Percentiles rank a stretch among this genome's conserved stretches.
Evolutionary conservation across 2,797 vertebrate genomes (phyloP).

Genomic region (Centropyge bicolor): DNA sequence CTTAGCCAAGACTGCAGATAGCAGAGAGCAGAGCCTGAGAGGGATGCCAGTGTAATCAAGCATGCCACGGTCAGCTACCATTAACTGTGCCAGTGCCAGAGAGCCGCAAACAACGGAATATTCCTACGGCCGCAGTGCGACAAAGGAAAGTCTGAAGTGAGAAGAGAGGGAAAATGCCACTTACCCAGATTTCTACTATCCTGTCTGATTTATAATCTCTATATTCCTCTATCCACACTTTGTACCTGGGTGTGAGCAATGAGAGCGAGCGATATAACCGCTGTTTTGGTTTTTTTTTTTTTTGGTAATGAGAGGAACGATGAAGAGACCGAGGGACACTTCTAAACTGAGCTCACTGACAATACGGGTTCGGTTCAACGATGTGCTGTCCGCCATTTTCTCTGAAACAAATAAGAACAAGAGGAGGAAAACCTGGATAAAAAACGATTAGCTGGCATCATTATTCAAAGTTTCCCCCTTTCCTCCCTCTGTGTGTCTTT

Average conservation of each 20-base stretch:
- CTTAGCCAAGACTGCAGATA: constrained; percentile 77
- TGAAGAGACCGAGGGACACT: constrained; percentile 88
- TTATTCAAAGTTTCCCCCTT: constrained; percentile 88
- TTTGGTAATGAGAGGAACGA: constrained; percentile 81
- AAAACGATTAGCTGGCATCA: constrained; percentile 85
- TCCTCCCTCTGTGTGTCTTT: constrained; percentile 80
- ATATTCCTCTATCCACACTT: constrained; percentile 42
- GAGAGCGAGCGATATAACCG: constrained; percentile 86
- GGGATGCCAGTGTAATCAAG: constrained; percentile 90
- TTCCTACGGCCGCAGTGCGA: constrained; percentile 72
- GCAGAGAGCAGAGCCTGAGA: constrained; percentile 71
- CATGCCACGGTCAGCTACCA: constrained; percentile 88
- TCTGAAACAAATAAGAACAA: constrained; percentile 87
- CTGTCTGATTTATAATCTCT: constrained; percentile 66
- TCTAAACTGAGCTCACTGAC: constrained; percentile 87
- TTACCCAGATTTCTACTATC: constrained; percentile 82
- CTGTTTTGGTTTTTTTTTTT: constrained; percentile 16
- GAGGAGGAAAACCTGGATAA: constrained; percentile 71
- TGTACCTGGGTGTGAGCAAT: constrained; percentile 85
- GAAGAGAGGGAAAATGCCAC: constrained; percentile 74
- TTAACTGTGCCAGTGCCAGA: constrained; percentile 84
- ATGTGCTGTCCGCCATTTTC: constrained; percentile 94
- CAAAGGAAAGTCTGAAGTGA: constrained; percentile 78
- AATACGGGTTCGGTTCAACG: constrained; percentile 89
- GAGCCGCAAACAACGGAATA: constrained; percentile 63